These are phyloP conservation scores for Orchesella flavescens DNA, from an alignment of 2,888 invertebrate genomes.

Conservation along the genomic window DNA sequence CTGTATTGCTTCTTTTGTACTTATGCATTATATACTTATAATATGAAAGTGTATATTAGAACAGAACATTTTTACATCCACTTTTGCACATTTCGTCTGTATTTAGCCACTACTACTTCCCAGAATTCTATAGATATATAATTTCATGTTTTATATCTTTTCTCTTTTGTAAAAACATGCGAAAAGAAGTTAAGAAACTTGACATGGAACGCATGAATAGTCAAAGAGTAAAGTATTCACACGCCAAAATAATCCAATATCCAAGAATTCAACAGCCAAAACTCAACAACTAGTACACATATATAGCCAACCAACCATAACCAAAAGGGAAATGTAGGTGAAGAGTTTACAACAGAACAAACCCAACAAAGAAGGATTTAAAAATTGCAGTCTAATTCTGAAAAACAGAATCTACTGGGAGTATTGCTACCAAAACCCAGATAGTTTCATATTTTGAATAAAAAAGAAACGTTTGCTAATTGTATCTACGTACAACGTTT, in stretches of 20 bases:
- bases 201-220: slow-evolving; percentile 9
- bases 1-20: too few relatives aligned
- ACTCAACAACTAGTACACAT: slow-evolving; percentile 14
- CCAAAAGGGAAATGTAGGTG: slow-evolving; percentile 29
- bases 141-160: too few relatives aligned
- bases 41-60: too few relatives aligned
- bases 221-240: slow-evolving; percentile 14
- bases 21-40: too few relatives aligned
- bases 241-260: slow-evolving; percentile 58
- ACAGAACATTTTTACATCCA: slow-evolving; percentile 18
- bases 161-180: too few relatives aligned
- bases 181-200: neutral
- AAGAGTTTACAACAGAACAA: neutral
- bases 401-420: too few relatives aligned
- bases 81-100: slow-evolving; percentile 8
- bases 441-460: too few relatives aligned
- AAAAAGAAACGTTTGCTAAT: too few relatives aligned
- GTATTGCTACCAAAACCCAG: too few relatives aligned
- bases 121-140: neutral
- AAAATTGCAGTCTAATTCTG: neutral
- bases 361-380: too few relatives aligned
- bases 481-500: too few relatives aligned
- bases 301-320: slow-evolving; percentile 17
- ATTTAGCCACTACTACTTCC: neutral
- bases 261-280: slow-evolving; percentile 38